Base-by-base conservation (phyloP, 2,797 vertebrate species). In the Silurus aristotelis region DNA sequence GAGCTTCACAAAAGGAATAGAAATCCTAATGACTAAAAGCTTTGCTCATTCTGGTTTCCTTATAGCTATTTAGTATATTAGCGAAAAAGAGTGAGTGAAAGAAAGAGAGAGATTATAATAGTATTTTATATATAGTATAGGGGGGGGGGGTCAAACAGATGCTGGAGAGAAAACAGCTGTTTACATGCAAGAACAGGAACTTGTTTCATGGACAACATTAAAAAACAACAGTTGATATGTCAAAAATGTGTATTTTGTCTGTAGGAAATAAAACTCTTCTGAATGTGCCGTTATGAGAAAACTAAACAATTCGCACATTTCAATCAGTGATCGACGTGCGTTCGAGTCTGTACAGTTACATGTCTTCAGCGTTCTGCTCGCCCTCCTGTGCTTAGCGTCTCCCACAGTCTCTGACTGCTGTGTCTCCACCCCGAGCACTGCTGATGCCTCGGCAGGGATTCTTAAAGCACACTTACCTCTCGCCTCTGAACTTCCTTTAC, bases 381-480 rank as follows among this genome's bases (percentile, higher is more conserved):
- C 58, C 46, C 38, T 63, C 38, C 38, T 46, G 77, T 63, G 58
- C 76, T 63, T n/a, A 63, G 6, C 6, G 56, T n/a, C 19, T 46
- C 60, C 80, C 43, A 66, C 38, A 19, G 78, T 12, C 61, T 80
- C 78, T 25, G 84, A 58, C 31, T n/a, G 48, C 48, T 85, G n/a
- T 10, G 84, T 85, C 12, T 81, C 31, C 52, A 77, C 46, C 80
- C 38, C 12, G 80, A 67, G 20, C 68, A 46, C 84, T 56, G 84
- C 63, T 82, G 84, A 82, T 60, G 14, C 71, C 71, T 52, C 63
- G 72, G 80, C 71, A 68, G 84, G 63, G 80, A 85, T 77, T 82
- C 76, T 56, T 61, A 77, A 77, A 77, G 72, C 85, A 86, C 73
- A 82, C 66, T 85, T 86, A 86, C 80, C 38, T 38, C 84, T 82